Evolutionary conservation across 2,797 vertebrate species (phyloP).

Genomic region (Bovichtus variegatus): DNA sequence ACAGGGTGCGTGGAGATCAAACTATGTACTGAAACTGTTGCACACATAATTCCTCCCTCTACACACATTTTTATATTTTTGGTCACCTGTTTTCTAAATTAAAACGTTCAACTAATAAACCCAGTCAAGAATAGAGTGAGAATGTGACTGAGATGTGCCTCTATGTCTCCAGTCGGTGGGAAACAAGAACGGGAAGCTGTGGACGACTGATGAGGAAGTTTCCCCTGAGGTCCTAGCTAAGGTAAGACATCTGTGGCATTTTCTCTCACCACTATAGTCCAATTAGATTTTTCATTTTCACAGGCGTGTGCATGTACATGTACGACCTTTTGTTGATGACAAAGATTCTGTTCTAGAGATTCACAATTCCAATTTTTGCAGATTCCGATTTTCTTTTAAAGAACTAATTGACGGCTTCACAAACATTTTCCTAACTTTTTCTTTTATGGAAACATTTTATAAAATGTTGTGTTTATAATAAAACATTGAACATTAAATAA

Average conservation of each 20-base stretch:
- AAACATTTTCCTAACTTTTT: no score
- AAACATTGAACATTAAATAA: no score
- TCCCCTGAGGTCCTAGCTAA: conserved; percentile 96
- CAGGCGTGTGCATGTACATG: neutral
- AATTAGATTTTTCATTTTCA: neutral
- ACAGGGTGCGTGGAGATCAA: conserved; percentile 88
- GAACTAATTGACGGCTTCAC: no score
- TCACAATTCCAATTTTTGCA: no score
- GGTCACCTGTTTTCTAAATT: neutral
- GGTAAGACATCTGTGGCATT: conserved; percentile 59
- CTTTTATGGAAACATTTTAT: no score
- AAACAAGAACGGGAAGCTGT: conserved; percentile 98
- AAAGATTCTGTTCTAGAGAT: neutral
- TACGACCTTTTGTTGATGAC: neutral
- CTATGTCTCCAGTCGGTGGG: conserved; percentile 90
- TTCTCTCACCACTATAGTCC: neutral
- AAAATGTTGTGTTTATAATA: no score
- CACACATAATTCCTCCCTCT: neutral
- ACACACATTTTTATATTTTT: neutral
- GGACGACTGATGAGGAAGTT: conserved; percentile 97
- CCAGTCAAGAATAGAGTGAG: neutral
- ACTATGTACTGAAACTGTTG: neutral
- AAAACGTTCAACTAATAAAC: neutral
- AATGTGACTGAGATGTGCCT: conserved; percentile 9
- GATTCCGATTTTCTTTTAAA: no score